Conservation (phyloP, 2,797 vertebrate genomes). For the Tauraco hartlaubi region DNA sequence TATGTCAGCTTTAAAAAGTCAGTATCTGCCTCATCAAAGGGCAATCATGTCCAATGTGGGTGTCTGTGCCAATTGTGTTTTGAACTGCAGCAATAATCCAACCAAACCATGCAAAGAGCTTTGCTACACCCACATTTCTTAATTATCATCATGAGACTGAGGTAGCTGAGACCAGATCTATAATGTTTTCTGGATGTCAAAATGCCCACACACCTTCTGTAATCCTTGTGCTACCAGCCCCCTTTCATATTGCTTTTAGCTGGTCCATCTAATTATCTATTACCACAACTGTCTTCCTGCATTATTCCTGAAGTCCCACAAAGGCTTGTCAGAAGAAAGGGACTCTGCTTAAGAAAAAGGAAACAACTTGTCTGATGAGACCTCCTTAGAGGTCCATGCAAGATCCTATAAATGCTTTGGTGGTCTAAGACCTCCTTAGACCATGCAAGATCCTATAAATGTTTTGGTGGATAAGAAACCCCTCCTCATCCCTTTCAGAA, state of each 20-base stretch:
- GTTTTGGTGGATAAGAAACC: neutral
- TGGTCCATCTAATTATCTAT: conserved; percentile 78
- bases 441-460: neutral
- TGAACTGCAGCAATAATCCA: conserved; percentile 81
- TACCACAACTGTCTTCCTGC: conserved; percentile 44
- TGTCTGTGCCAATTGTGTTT: conserved; percentile 82
- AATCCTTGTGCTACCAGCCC: conserved; percentile 75
- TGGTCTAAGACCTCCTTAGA: neutral
- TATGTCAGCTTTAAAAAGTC: conserved; percentile 83
- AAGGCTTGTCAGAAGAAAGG: conserved; percentile 45
- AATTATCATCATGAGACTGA: conserved; percentile 86
- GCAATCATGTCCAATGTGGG: conserved; percentile 81
- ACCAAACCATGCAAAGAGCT: conserved; percentile 77
- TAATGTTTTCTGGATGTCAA: conserved; percentile 83
- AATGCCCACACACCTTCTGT: conserved; percentile 85
- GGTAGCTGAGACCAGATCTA: conserved; percentile 85
- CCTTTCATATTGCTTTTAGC: conserved; percentile 74
- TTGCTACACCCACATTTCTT: conserved; percentile 85
- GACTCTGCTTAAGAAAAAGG: conserved; percentile 52
- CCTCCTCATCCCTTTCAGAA: neutral
- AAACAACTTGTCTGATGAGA: conserved; percentile 50
- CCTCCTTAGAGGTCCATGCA: neutral
- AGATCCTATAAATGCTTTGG: neutral
- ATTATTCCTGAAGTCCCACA: conserved; percentile 65
- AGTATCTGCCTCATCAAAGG: conserved; percentile 83